These are phyloP conservation scores for Arenaria interpres DNA, from an alignment of 2,113 vertebrate species.

Conservation along the genomic window DNA sequence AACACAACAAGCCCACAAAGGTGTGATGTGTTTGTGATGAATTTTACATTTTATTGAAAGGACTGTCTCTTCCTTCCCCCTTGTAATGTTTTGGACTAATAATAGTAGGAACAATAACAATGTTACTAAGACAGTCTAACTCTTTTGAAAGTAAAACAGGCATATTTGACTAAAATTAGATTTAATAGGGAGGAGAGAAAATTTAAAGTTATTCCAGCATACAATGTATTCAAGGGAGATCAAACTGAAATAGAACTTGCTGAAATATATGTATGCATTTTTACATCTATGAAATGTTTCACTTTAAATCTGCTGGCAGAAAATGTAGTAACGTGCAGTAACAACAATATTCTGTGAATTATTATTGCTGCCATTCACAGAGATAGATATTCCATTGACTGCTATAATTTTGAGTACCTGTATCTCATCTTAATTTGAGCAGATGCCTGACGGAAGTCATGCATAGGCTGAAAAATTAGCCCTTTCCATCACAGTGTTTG, in stretches of 20 bases:
- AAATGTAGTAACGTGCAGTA: not conserved
- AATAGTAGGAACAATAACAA: not conserved
- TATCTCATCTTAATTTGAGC: constrained; percentile 50
- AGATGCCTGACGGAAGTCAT: constrained; percentile 20
- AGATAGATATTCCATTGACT: constrained; percentile 52
- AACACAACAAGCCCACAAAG: not conserved
- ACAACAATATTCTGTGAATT: constrained; percentile 30
- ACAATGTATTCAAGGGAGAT: not conserved
- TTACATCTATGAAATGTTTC: not conserved
- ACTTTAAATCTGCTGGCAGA: not conserved
- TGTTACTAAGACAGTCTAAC: not conserved
- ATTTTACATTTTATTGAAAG: not conserved
- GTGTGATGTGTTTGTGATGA: not conserved
- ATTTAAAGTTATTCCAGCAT: not conserved
- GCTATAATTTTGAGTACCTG: not conserved
- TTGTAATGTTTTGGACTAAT: not conserved
- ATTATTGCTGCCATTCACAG: constrained; percentile 23
- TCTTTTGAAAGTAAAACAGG: not conserved
- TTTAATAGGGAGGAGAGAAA: not conserved
- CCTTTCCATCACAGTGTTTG: constrained; percentile 4
- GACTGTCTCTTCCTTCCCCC: not conserved
- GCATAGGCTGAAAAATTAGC: constrained; percentile 40
- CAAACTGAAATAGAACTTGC: not conserved
- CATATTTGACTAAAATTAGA: not conserved
- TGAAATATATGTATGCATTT: not conserved